Percentiles rank a stretch among this genome's conserved stretches.
Conservation (phyloP, 2,113 vertebrate species). For the Balaenoptera acutorostrata region DNA sequence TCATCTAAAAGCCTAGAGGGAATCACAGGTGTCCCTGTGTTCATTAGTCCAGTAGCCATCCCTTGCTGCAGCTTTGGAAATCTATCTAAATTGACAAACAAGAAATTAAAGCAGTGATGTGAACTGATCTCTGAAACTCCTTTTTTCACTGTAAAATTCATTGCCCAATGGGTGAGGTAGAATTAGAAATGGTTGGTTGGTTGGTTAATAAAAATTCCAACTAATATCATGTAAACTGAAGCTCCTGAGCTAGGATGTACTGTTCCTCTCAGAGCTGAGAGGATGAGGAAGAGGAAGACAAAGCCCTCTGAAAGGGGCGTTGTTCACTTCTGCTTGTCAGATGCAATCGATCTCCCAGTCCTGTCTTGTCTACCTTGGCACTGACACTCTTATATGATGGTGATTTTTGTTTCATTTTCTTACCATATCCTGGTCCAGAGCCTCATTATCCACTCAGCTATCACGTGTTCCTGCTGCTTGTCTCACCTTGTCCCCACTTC, state of each 20-base stretch:
- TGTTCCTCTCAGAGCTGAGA: background rate
- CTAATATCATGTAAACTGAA: background rate
- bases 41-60: constrained; percentile 58
- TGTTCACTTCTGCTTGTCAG: background rate
- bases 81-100: constrained; percentile 57
- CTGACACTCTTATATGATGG: background rate
- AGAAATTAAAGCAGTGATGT: constrained; percentile 57
- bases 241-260: background rate
- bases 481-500: background rate
- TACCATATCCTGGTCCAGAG: background rate
- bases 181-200: background rate
- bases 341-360: background rate
- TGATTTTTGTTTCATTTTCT: background rate
- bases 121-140: constrained; percentile 38
- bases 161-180: background rate
- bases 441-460: background rate
- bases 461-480: background rate
- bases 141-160: constrained; percentile 58
- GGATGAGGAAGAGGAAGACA: background rate
- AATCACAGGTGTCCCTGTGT: constrained; percentile 15
- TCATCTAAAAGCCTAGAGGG: constrained; percentile 47
- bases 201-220: constrained; percentile 49
- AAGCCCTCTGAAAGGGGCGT: background rate
- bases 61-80: constrained; percentile 58
- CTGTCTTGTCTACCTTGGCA: background rate